Percentiles rank a stretch among this genome's conserved stretches.
Conservation (phyloP, 1,140 invertebrate species). For the Probaryconus sp. region DNA sequence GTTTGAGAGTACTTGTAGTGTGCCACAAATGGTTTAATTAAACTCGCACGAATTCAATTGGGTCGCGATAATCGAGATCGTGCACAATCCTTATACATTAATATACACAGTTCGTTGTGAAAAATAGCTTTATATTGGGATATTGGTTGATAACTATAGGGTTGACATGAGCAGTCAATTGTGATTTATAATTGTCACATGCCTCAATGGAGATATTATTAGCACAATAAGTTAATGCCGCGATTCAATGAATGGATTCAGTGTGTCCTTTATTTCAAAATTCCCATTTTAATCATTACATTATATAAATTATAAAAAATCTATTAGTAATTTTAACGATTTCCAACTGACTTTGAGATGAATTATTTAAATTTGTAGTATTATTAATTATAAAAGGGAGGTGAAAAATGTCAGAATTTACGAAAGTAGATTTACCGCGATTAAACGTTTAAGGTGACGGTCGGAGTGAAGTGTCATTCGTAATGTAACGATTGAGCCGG, state of each 20-base stretch:
- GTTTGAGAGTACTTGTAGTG: background rate
- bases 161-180: constrained; percentile 8
- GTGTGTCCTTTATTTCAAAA: too few species aligned
- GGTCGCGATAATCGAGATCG: constrained; percentile 7
- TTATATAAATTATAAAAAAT: too few species aligned
- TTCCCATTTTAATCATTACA: too few species aligned
- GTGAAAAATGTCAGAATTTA: too few species aligned
- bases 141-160: background rate
- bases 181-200: constrained; percentile 5
- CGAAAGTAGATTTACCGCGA: too few species aligned
- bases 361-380: constrained; percentile 6
- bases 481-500: constrained; percentile 16
- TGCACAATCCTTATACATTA: constrained; percentile 9
- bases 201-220: background rate
- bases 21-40: constrained; percentile 11
- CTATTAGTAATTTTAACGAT: too few species aligned
- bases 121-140: constrained; percentile 1
- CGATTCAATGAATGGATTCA: too few species aligned
- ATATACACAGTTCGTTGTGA: background rate
- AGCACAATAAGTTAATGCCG: too few species aligned
- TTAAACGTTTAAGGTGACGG: too few species aligned
- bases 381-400: too few species aligned
- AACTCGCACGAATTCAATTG: constrained; percentile 7
- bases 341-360: too few species aligned
- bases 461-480: background rate